A percentile compares a stretch with the other conserved stretches of the same genome.
Evolutionary conservation across 2,888 invertebrate species (phyloP).

Genomic region (Orchesellides sinensis): DNA sequence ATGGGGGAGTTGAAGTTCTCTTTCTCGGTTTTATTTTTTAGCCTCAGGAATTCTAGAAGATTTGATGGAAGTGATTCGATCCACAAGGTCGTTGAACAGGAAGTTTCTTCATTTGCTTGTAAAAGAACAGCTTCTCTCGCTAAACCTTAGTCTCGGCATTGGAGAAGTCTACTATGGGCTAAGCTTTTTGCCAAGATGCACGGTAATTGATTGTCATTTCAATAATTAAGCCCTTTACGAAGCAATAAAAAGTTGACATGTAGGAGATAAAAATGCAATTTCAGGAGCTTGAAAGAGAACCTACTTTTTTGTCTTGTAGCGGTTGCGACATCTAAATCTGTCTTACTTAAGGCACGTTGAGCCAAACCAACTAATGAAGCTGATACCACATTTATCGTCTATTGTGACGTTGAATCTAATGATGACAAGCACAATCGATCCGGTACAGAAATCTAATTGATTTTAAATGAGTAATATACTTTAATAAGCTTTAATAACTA

Average conservation of each 20-base stretch:
- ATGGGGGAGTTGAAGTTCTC: neutral
- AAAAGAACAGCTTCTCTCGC: conserved; percentile 73
- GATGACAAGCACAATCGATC: conserved; percentile 76
- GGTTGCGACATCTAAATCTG: conserved; percentile 75
- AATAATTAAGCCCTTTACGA: neutral
- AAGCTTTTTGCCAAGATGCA: conserved; percentile 75
- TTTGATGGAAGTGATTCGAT: conserved; percentile 74
- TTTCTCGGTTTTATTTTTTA: conserved; percentile 59
- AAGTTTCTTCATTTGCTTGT: conserved; percentile 75
- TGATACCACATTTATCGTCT: conserved; percentile 74
- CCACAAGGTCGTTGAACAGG: conserved; percentile 72
- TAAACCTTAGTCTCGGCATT: conserved; percentile 74
- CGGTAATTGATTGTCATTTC: conserved; percentile 67
- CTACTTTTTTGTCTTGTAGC: conserved; percentile 55
- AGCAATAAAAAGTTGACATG: neutral
- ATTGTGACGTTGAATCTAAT: conserved; percentile 75
- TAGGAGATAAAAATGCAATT: neutral
- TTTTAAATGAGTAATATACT: too few species aligned
- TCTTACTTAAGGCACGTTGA: conserved; percentile 76
- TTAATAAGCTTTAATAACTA: too few species aligned
- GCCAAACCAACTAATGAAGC: conserved; percentile 74
- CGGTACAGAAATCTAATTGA: too few species aligned
- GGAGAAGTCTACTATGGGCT: conserved; percentile 75
- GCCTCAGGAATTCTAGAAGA: conserved; percentile 75
- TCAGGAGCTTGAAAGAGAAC: too few species aligned